Conservation (phyloP, 2,113 vertebrate species). For the Lethenteron reissneri region DNA sequence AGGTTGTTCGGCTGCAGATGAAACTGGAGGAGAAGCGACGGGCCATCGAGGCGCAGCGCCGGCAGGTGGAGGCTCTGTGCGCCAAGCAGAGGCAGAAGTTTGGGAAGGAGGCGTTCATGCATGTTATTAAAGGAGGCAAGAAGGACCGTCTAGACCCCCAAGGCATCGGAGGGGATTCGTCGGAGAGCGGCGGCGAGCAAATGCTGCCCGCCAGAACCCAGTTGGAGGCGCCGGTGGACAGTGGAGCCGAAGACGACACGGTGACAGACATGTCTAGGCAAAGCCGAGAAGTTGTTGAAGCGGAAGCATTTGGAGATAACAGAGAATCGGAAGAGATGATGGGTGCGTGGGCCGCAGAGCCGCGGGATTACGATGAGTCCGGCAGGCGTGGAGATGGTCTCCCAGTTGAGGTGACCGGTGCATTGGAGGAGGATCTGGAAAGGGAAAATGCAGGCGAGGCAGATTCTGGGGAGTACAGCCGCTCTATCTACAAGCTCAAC, state of each 20-base stretch:
- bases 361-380: neutral
- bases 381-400: neutral
- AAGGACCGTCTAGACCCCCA: neutral
- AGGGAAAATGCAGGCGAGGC: slow-evolving; percentile 41
- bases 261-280: neutral
- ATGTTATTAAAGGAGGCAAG: slow-evolving; percentile 3
- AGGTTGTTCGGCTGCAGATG: slow-evolving; percentile 83
- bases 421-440: neutral
- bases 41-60: slow-evolving; percentile 92
- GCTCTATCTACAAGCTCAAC: slow-evolving; percentile 80
- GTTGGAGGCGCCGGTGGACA: too few relatives aligned
- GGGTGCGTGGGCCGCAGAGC: slow-evolving; percentile 1
- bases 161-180: neutral
- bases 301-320: too few relatives aligned
- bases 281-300: too few relatives aligned
- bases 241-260: neutral
- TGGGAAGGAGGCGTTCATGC: slow-evolving; percentile 72
- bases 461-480: slow-evolving; percentile 68
- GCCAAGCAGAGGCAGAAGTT: slow-evolving; percentile 72
- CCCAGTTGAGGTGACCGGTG: neutral
- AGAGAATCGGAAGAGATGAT: neutral
- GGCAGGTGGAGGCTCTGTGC: slow-evolving; percentile 85
- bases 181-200: neutral
- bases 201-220: too few relatives aligned
- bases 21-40: slow-evolving; percentile 79